A percentile compares a stretch with the other conserved stretches of the same genome.
phyloP scores from a whole-genome alignment of 2,797 vertebrate genomes.

The Gambusia yucatana region DNA sequence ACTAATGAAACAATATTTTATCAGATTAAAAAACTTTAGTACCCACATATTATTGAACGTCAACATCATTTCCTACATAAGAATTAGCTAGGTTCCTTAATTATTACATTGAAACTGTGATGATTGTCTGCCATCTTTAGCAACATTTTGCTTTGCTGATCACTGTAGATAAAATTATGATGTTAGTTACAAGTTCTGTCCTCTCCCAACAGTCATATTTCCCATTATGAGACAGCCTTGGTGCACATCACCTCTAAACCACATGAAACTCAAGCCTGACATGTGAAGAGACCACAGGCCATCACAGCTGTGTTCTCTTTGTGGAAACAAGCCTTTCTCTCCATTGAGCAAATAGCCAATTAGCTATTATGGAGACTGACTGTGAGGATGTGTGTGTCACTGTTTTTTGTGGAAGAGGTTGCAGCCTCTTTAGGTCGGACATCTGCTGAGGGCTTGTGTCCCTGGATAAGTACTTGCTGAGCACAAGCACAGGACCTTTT shows the following conservation, averaged over 20 bases:
- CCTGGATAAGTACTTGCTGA: slow-evolving; percentile 61
- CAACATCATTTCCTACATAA: not conserved
- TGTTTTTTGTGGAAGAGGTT: slow-evolving; percentile 47
- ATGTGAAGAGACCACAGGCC: slow-evolving; percentile 59
- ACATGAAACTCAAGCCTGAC: slow-evolving; percentile 72
- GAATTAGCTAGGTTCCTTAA: not conserved
- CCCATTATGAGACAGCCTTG: slow-evolving; percentile 57
- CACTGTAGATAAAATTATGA: not conserved
- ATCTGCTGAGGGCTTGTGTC: slow-evolving; percentile 79
- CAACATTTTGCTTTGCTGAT: not conserved
- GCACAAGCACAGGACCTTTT: slow-evolving; percentile 67
- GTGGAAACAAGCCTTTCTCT: slow-evolving; percentile 68
- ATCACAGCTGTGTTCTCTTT: slow-evolving; percentile 64
- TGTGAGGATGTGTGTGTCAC: slow-evolving; percentile 39
- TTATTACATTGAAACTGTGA: not conserved
- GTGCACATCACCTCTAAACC: slow-evolving; percentile 57
- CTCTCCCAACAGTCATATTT: not conserved
- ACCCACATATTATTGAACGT: not conserved
- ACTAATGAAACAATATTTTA: not conserved
- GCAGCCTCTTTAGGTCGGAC: slow-evolving; percentile 68
- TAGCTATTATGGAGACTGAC: slow-evolving; percentile 71
- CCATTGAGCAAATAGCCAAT: slow-evolving; percentile 80
- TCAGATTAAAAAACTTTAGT: not conserved
- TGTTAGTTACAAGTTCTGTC: slow-evolving; percentile 1
- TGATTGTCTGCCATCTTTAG: not conserved